Conservation (phyloP, 2,888 invertebrate species). For the Trachelus iudaicus region DNA sequence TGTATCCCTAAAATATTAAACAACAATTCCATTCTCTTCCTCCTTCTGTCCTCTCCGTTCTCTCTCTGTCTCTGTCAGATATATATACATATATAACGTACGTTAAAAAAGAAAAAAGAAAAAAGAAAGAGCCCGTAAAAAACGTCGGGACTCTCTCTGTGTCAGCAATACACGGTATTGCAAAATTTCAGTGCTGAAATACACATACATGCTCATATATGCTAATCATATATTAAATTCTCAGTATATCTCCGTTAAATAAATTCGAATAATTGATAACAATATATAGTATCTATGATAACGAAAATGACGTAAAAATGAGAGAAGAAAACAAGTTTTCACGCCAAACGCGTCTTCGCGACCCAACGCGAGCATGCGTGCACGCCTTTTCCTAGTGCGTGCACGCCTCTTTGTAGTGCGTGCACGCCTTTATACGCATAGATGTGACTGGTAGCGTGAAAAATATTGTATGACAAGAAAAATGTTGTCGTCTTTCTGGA, state of each 20-base stretch:
- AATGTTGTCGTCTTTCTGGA: neutral
- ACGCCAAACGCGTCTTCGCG: neutral
- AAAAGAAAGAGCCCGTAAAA: conserved; percentile 1
- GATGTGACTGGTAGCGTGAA: too few species aligned
- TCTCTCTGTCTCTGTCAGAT: neutral
- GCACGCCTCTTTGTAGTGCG: too few species aligned
- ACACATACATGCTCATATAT: conserved; percentile 36
- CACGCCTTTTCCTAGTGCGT: neutral
- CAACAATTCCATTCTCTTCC: conserved; percentile 26
- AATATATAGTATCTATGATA: conserved; percentile 9
- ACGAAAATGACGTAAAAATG: neutral
- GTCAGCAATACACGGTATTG: conserved; percentile 49
- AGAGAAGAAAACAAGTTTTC: neutral
- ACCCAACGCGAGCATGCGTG: neutral
- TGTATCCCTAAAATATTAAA: conserved; percentile 26
- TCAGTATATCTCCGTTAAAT: conserved; percentile 26
- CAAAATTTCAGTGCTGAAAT: conserved; percentile 27
- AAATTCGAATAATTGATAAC: conserved; percentile 19
- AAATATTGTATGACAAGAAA: too few species aligned
- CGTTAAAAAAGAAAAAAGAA: conserved; percentile 10
- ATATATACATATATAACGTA: conserved; percentile 23
- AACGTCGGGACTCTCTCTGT: conserved; percentile 3
- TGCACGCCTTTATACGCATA: too few species aligned
- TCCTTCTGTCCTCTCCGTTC: neutral
- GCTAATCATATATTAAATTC: conserved; percentile 39